Conservation (phyloP, 1,140 invertebrate species). For the Chrysopa pallens region DNA sequence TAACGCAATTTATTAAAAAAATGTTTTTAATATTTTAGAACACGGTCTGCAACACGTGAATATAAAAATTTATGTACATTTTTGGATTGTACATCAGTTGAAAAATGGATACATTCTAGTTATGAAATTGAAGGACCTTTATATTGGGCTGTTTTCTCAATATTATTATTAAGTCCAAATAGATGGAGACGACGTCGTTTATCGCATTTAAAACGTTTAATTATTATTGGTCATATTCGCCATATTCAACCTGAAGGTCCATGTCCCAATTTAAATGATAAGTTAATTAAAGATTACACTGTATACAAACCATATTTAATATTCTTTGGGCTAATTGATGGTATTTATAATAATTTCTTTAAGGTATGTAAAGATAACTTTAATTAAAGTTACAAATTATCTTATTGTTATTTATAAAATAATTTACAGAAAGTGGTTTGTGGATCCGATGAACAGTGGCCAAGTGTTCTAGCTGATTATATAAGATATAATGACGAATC, state of each 20-base stretch:
- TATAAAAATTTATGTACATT: slow-evolving; percentile 51
- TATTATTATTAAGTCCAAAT: slow-evolving; percentile 56
- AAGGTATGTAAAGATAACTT: slow-evolving; percentile 31
- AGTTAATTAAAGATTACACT: slow-evolving; percentile 46
- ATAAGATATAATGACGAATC: slow-evolving; percentile 86
- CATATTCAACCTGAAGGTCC: slow-evolving; percentile 32
- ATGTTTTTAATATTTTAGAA: slow-evolving; percentile 31
- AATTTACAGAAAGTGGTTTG: slow-evolving; percentile 49
- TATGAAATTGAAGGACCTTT: slow-evolving; percentile 81
- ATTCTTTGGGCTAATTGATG: slow-evolving; percentile 66
- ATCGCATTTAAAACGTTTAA: slow-evolving; percentile 54
- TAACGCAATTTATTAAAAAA: no score
- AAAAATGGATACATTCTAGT: slow-evolving; percentile 55
- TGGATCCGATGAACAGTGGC: slow-evolving; percentile 68
- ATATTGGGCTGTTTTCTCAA: slow-evolving; percentile 65
- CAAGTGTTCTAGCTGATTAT: slow-evolving; percentile 73
- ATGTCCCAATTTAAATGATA: slow-evolving; percentile 32
- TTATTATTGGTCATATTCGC: slow-evolving; percentile 64
- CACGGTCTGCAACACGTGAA: slow-evolving; percentile 52
- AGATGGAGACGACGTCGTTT: slow-evolving; percentile 48
- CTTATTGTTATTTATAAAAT: no score
- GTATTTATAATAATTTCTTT: slow-evolving; percentile 55
- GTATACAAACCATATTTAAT: slow-evolving; percentile 75
- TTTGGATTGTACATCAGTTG: slow-evolving; percentile 34
- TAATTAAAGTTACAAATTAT: no score